Base-by-base conservation (phyloP, 2,888 invertebrate species). In the Pantelozetes paolii region DNA sequence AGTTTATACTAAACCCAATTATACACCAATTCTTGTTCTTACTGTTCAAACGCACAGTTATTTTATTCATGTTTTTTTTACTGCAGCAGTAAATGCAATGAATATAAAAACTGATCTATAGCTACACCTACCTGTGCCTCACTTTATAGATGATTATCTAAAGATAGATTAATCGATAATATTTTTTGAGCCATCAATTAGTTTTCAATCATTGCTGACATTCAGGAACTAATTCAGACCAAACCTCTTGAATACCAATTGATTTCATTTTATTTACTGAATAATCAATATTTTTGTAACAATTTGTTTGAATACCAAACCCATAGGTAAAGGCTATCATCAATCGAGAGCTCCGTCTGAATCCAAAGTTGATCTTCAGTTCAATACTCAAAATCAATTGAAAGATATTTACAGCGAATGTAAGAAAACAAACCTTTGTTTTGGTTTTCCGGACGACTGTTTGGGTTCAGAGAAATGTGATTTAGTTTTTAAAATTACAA, bases 151-250 rank as follows among this genome's bases (percentile, higher is more conserved):
- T 57, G 13, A n/a, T 57, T 20, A 57, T 57, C 28, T 57, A 57
- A 30, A 2, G 15, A 18, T 20, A 59, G 59, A 59, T 59, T 59
- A 59, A 59, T 30, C 59, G 30, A 9, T 50, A 8, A 18, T 5
- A 13, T 28, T 28, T 28, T 30, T 59, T 9, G 3, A 30, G 30
- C 59, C 18, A 32, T 30, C 30, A 59, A n/a, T n/a, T n/a, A n/a
- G 59, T 59, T 59, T 32, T 59, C 59, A 59, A 59, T 30, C 59
- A 30, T 59, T 59, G n/a, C 32, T 59, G 30, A 59, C 57, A 57
- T 23, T 20, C 13, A 48, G 48, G 48, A 48, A 48, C 48, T 48
- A 20, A 48, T 20, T 48, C 20, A 48, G 20, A 20, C n/a, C 48
- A 48, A 48, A 48, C 48, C n/a, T 48, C 2, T 48, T n/a, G 20